Base-by-base conservation (phyloP, 1,140 invertebrate genomes). In the Macrostomum lignano region DNA sequence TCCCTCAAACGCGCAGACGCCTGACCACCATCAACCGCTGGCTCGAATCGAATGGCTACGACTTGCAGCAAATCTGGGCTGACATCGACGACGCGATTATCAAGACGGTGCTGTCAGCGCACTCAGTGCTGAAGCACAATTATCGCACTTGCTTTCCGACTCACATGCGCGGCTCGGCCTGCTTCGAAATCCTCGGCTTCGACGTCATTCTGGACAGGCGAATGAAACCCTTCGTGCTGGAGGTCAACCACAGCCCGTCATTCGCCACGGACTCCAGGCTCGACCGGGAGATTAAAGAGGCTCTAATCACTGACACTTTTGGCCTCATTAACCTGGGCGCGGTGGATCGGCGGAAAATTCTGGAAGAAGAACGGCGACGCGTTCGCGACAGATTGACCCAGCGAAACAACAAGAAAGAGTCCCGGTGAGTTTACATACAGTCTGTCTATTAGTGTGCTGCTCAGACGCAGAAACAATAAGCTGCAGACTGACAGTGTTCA, bases 141-240 rank as follows among this genome's bases (percentile, higher is more conserved):
- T 82, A 82, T 52, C 65, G 71, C 42, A 70, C 73, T 11, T 77
- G 73, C 48, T 82, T 82, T 58, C 72, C 75, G 2, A 70, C 68
- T 21, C 74, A 78, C 45, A 71, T 73, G 40, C 67, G 68, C 41
- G 69, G 71, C 5, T 71, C 73, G 43, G 74, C 74, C 2, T 84
- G 76, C 48, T 82, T 81, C 51, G 76, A 82, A 58, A 65, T 84
- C 21, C 58, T 84, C 1, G 76, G 76, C 15, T 74, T 81, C 39
- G 76, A 84, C 47, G 71, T 84, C 37, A 28, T 28, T 5, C 19
- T 28, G 7, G 26, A 28, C 19, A 3, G 9, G 9, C 15, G 19
- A 9, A 15, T 28, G 19, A 28, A 28, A 17, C 26, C 26, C 7
- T 28, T 9, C 9, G 7, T 28, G 19, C 14, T 28, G 7, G 26